Base-by-base conservation (phyloP, 2,113 vertebrate species). In the Rafetus swinhoei region DNA sequence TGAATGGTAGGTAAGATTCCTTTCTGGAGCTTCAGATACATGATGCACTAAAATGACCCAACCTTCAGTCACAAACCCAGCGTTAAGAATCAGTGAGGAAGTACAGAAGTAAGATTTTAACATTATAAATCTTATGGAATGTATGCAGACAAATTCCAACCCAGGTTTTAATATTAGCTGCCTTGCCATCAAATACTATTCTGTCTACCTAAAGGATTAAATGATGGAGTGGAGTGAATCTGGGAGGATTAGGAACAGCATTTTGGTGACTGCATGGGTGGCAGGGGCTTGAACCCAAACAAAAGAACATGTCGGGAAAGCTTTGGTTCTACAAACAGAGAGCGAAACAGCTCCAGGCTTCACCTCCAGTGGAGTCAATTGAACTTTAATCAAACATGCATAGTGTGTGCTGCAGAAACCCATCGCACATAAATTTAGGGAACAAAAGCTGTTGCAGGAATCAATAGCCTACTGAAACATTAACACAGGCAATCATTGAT, bases 301-400 rank as follows among this genome's bases (percentile, higher is more conserved):
- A 99, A 99, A 99, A 98, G 98, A 97, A 93, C 88, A 94, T 96
- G 97, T 97, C 93, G 93, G 98, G 96, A 97, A 96, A 98, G 98
- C 98, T 98, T 94, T 96, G 97, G 97, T 84, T 97, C 97, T 98
- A 97, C 98, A 98, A 98, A 99, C 95, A 98, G 97, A 97, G 98
- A 98, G 97, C 84, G 97, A 98, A 98, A 82, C 98, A 96, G 98
- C 98, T 98, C 95, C 90, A 94, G 95, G 98, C 98, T 97, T 97
- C 97, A 6, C 97, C 92, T 94, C 98, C 95, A 98, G 97, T 81
- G 97, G 97, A 99, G 98, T 98, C 98, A 98, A 99, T 98, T 98
- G 98, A 99, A 98, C 98, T 98, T 99, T 98, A 99, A 99, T 99
- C 99, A 99, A 98, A 99, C 98, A 99, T 98, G 99, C 98, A 98